Conservation (phyloP, 2,888 invertebrate genomes). For the Helicoverpa assulta region DNA sequence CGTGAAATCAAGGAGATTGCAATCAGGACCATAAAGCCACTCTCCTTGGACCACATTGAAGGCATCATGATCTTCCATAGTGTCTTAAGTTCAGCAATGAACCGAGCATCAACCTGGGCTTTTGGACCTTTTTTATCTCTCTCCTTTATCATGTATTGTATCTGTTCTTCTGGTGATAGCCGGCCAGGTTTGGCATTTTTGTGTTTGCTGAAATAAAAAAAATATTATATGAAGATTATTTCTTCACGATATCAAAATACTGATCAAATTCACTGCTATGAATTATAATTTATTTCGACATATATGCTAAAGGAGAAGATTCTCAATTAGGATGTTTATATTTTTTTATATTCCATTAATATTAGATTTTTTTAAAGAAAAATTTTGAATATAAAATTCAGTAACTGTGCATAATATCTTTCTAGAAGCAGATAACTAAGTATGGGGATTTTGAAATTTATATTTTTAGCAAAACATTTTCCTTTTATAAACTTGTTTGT, state of each 20-base stretch:
- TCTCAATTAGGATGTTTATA: too few species aligned
- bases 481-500: neutral
- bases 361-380: too few species aligned
- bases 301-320: too few species aligned
- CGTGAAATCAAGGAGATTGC: slow-evolving; percentile 95
- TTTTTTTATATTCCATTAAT: too few species aligned
- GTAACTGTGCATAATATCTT: too few species aligned
- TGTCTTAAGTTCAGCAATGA: slow-evolving; percentile 92
- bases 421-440: too few species aligned
- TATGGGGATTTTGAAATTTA: too few species aligned
- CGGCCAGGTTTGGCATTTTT: slow-evolving; percentile 69
- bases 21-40: slow-evolving; percentile 93
- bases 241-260: too few species aligned
- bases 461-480: neutral
- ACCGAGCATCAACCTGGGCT: slow-evolving; percentile 94
- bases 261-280: too few species aligned
- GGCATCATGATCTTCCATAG: slow-evolving; percentile 95
- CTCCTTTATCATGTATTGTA: slow-evolving; percentile 95
- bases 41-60: slow-evolving; percentile 94
- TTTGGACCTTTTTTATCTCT: slow-evolving; percentile 91
- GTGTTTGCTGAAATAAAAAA: slow-evolving; percentile 61
- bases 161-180: slow-evolving; percentile 92
- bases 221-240: neutral
- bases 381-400: too few species aligned
- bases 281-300: too few species aligned